phyloP scores from a whole-genome alignment of 2,113 vertebrate species.

The Furnarius figulus region DNA sequence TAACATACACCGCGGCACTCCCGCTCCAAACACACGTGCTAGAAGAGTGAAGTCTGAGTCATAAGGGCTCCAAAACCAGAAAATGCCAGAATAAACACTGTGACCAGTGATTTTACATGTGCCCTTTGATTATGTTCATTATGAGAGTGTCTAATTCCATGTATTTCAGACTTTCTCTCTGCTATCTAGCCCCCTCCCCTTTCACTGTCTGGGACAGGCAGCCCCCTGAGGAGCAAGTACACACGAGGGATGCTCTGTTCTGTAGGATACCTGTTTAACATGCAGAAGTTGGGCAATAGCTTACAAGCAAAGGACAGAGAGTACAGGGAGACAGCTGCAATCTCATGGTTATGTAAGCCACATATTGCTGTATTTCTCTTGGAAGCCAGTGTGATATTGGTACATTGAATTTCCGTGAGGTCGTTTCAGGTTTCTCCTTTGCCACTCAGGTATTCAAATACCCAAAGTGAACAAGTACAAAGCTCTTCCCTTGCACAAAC shows the following conservation, averaged over 20 bases:
- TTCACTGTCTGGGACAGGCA: not conserved
- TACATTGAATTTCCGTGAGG: accelerated
- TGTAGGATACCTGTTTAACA: not conserved
- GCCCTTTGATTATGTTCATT: not conserved
- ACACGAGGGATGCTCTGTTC: not conserved
- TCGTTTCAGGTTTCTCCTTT: not conserved
- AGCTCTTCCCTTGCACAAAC: not conserved
- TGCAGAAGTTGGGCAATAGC: accelerated
- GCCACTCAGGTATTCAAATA: not conserved
- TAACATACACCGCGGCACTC: too few relatives aligned
- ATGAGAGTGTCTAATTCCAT: not conserved
- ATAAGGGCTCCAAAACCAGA: not conserved
- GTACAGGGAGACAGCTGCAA: not conserved
- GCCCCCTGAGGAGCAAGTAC: not conserved
- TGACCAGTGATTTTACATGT: accelerated
- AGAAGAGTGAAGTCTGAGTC: not conserved
- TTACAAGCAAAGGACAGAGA: not conserved
- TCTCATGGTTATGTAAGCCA: not conserved
- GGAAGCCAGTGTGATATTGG: not conserved
- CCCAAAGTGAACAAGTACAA: not conserved
- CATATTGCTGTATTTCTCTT: not conserved
- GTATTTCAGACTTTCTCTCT: not conserved
- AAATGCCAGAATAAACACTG: not conserved
- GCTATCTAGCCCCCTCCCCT: not conserved
- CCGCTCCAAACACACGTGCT: not conserved